phyloP scores from a whole-genome alignment of 2,113 vertebrate species.

The Ophiodon elongatus region DNA sequence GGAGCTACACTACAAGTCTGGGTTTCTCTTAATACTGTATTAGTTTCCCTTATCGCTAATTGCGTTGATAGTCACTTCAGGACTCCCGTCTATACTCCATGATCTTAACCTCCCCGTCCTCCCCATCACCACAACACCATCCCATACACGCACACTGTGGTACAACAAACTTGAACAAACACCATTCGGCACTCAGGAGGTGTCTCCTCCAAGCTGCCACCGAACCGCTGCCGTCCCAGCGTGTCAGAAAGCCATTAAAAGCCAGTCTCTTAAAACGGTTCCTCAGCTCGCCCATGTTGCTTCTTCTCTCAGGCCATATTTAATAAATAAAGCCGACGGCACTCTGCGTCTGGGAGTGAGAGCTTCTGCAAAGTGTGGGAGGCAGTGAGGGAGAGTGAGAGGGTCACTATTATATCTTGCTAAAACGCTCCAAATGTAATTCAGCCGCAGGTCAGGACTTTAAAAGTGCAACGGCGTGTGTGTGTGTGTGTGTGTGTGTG shows the following conservation, averaged over 20 bases:
- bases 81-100: background rate
- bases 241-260: constrained; percentile 76
- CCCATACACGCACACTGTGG: constrained; percentile 29
- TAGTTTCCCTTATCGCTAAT: constrained; percentile 16
- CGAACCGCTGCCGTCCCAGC: constrained; percentile 32
- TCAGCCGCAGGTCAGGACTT: constrained; percentile 80
- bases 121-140: constrained; percentile 37
- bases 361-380: constrained; percentile 64
- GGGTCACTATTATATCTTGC: constrained; percentile 78
- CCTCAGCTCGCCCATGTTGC: constrained; percentile 60
- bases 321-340: constrained; percentile 83
- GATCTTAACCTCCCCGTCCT: constrained; percentile 15
- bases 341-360: constrained; percentile 62
- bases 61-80: background rate
- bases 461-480: constrained; percentile 73
- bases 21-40: background rate
- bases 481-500: constrained; percentile 30
- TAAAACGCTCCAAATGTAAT: constrained; percentile 84
- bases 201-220: constrained; percentile 46
- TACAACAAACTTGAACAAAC: constrained; percentile 64
- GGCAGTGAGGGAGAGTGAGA: constrained; percentile 59
- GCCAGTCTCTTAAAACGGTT: constrained; percentile 61
- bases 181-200: constrained; percentile 62
- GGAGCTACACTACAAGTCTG: background rate
- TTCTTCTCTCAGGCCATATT: constrained; percentile 76